These are phyloP conservation scores for Physella acuta DNA, from an alignment of 1,140 invertebrate genomes.

Conservation along the genomic window DNA sequence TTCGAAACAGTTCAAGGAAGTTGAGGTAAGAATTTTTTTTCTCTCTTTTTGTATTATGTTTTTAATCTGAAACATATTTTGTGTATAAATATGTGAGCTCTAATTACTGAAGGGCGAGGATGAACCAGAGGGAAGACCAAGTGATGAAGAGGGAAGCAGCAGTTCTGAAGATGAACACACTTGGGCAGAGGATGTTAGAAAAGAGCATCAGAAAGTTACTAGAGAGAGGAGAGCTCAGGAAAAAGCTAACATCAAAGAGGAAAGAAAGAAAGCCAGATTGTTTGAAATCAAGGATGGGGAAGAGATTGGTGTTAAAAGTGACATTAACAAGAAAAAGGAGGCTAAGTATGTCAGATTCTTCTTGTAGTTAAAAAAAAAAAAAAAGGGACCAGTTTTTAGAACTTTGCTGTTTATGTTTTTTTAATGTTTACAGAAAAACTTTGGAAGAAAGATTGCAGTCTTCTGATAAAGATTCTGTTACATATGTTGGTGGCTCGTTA, in stretches of 20 bases:
- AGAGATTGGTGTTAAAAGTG: conserved; percentile 63
- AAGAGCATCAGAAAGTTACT: conserved; percentile 68
- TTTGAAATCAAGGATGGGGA: conserved; percentile 70
- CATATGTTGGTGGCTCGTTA: conserved; percentile 62
- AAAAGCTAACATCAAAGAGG: conserved; percentile 24
- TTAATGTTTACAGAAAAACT: conserved; percentile 63
- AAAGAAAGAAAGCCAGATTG: conserved; percentile 62
- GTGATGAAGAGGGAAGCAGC: conserved; percentile 53
- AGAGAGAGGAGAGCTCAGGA: conserved; percentile 48
- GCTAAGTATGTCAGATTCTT: conserved; percentile 49
- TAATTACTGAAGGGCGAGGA: conserved; percentile 40
- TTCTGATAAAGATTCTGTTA: conserved; percentile 59
- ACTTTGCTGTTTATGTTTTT: not conserved
- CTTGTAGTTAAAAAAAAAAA: not conserved
- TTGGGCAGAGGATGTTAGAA: conserved; percentile 78
- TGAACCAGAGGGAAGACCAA: conserved; percentile 55
- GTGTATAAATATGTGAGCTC: not conserved
- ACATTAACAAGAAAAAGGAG: conserved; percentile 60
- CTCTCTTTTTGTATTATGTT: not conserved
- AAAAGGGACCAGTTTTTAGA: no score
- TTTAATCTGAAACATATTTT: not conserved
- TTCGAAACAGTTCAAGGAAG: conserved; percentile 62
- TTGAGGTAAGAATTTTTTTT: conserved; percentile 57
- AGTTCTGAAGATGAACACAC: conserved; percentile 76
- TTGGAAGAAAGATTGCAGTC: conserved; percentile 74